These are phyloP conservation scores for Caenorhabditis sp. DNA, from an alignment of 2,888 invertebrate genomes.

Conservation along the genomic window DNA sequence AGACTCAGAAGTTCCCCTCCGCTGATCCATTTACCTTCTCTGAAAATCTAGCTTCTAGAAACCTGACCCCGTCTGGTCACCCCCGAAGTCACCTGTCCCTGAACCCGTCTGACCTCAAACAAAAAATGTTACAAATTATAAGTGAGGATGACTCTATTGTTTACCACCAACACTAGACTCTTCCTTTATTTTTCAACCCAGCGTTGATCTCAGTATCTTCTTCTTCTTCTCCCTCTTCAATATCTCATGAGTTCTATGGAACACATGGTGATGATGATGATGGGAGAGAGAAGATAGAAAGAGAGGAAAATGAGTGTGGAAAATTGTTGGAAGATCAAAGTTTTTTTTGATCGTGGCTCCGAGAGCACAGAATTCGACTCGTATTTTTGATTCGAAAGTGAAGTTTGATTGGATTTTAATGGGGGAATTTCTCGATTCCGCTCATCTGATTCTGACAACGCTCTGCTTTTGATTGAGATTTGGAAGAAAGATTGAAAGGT, in stretches of 20 bases:
- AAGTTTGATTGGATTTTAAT: no score
- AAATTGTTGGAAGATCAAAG: constrained; percentile 30
- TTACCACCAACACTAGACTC: constrained; percentile 14
- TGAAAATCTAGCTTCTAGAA: background rate
- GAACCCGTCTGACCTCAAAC: background rate
- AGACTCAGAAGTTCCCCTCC: no score
- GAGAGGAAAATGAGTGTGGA: background rate
- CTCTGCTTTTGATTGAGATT: no score
- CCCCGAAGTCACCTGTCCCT: no score
- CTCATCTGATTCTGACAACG: no score
- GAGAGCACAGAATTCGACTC: no score
- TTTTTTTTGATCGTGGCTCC: constrained; percentile 1
- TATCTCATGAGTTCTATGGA: constrained; percentile 24
- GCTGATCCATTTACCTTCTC: no score
- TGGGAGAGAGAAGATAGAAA: background rate
- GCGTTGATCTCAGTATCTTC: background rate
- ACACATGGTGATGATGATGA: constrained; percentile 31
- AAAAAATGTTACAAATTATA: constrained; percentile 17
- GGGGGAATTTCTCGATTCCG: no score
- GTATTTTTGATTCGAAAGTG: no score
- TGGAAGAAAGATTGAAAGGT: no score
- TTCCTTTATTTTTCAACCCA: background rate
- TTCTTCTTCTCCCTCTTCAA: background rate
- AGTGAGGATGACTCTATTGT: constrained; percentile 8
- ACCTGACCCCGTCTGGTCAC: constrained; percentile 9